A percentile compares a stretch with the other conserved stretches of the same genome.
These are phyloP conservation scores for Ommatoiulus sabulosus DNA, from an alignment of 2,888 invertebrate species.

Conservation along the genomic window DNA sequence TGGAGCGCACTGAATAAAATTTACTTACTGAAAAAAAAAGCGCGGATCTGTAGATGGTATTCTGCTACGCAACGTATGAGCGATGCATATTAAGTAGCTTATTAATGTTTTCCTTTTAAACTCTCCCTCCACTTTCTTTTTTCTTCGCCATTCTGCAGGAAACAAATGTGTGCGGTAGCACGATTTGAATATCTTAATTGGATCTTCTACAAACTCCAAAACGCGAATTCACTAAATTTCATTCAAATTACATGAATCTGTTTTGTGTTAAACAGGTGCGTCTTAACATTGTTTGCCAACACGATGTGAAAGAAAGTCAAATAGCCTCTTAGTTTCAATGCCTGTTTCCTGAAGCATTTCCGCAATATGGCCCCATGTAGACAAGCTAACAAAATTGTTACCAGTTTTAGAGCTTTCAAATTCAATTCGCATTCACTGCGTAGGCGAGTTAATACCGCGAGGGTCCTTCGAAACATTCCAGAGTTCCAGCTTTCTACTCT, in stretches of 20 bases:
- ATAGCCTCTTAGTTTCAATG: slow-evolving; percentile 18
- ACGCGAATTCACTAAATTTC: slow-evolving; percentile 43
- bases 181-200: slow-evolving; percentile 48
- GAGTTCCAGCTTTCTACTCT: neutral
- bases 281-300: slow-evolving; percentile 46
- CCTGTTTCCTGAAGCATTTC: slow-evolving; percentile 35
- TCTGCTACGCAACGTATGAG: neutral
- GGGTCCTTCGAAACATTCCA: neutral
- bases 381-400: neutral
- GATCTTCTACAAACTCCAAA: slow-evolving; percentile 35
- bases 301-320: slow-evolving; percentile 43
- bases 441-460: neutral
- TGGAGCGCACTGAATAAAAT: slow-evolving; percentile 22
- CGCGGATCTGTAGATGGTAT: slow-evolving; percentile 3
- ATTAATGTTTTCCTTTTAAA: slow-evolving; percentile 47
- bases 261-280: slow-evolving; percentile 46
- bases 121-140: slow-evolving; percentile 37
- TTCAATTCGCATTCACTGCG: neutral
- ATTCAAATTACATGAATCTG: slow-evolving; percentile 45
- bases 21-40: slow-evolving; percentile 20
- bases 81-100: slow-evolving; percentile 47
- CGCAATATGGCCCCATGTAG: neutral
- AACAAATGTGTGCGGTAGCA: slow-evolving; percentile 37
- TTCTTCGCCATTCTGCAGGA: slow-evolving; percentile 27
- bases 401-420: slow-evolving; percentile 14